Evolutionary conservation across 2,113 vertebrate species (phyloP).

Genomic region (Charina bottae): DNA sequence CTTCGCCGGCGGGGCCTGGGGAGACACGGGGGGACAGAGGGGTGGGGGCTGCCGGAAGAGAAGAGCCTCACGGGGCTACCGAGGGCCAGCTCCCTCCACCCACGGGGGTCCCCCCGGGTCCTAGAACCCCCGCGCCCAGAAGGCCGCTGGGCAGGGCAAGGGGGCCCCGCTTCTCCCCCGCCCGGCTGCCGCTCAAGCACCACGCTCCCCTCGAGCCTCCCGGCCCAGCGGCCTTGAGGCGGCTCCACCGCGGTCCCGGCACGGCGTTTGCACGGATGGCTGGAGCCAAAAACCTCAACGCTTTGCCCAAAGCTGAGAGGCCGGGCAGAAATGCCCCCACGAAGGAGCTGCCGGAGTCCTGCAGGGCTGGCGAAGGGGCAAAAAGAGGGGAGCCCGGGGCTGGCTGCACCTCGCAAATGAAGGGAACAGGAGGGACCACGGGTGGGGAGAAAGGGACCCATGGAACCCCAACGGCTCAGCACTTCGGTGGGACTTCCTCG

Average conservation of each 20-base stretch:
- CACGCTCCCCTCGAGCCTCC: not conserved
- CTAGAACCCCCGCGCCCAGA: not conserved
- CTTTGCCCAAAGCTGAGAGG: not conserved
- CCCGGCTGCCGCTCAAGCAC: not conserved
- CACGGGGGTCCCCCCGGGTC: not conserved
- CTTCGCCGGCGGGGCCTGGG: slow-evolving; percentile 81
- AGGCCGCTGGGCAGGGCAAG: not conserved
- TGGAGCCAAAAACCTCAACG: not conserved
- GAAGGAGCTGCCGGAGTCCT: not conserved
- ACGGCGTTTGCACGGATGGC: not conserved
- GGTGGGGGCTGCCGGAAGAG: not conserved
- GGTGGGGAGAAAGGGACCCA: not conserved
- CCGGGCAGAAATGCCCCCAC: not conserved
- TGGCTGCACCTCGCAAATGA: not conserved
- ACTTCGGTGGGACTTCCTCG: not conserved
- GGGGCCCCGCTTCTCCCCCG: not conserved
- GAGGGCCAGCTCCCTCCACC: not conserved
- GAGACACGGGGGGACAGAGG: not conserved
- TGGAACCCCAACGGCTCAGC: not conserved
- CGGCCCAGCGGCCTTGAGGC: too few relatives aligned
- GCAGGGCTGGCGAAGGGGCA: not conserved
- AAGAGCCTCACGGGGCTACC: not conserved
- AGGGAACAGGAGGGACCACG: not conserved
- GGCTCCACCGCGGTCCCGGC: not conserved
- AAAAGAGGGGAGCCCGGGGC: not conserved